These are phyloP conservation scores for Hypanus sabinus DNA, from an alignment of 2,113 vertebrate genomes.

Conservation along the genomic window DNA sequence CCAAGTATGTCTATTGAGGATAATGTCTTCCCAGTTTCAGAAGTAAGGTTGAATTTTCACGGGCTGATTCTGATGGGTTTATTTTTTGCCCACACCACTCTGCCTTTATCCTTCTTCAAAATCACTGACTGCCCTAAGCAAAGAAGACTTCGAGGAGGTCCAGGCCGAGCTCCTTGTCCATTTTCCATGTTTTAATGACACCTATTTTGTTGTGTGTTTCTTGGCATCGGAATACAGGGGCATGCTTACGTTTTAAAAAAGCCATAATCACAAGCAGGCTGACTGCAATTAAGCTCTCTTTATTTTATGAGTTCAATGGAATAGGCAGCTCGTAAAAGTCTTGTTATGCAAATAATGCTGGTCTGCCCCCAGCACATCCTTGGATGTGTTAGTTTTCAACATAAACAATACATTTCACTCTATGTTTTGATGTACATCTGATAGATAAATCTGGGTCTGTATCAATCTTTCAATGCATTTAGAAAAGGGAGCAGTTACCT, in stretches of 20 bases:
- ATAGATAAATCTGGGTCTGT: too few relatives aligned
- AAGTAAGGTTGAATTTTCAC: too few relatives aligned
- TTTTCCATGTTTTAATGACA: background rate
- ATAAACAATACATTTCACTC: too few relatives aligned
- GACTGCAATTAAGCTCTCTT: background rate
- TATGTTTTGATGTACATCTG: too few relatives aligned
- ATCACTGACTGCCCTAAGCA: background rate
- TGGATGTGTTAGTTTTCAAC: too few relatives aligned
- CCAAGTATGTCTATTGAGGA: too few relatives aligned
- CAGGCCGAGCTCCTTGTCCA: background rate
- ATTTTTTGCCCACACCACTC: too few relatives aligned
- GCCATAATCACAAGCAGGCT: slow-evolving; percentile 22
- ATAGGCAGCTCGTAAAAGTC: background rate
- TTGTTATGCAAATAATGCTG: background rate
- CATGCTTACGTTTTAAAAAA: slow-evolving; percentile 6
- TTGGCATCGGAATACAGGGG: background rate
- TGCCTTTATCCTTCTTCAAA: too few relatives aligned
- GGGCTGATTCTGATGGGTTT: too few relatives aligned
- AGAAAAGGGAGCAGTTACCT: background rate
- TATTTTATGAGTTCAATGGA: slow-evolving; percentile 15
- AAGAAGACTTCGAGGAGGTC: background rate
- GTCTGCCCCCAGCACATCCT: too few relatives aligned
- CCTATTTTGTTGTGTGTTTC: background rate
- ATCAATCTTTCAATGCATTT: background rate
- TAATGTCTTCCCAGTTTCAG: too few relatives aligned